These are phyloP conservation scores for Falcunculus frontatus DNA, from an alignment of 2,113 vertebrate species.

Conservation along the genomic window DNA sequence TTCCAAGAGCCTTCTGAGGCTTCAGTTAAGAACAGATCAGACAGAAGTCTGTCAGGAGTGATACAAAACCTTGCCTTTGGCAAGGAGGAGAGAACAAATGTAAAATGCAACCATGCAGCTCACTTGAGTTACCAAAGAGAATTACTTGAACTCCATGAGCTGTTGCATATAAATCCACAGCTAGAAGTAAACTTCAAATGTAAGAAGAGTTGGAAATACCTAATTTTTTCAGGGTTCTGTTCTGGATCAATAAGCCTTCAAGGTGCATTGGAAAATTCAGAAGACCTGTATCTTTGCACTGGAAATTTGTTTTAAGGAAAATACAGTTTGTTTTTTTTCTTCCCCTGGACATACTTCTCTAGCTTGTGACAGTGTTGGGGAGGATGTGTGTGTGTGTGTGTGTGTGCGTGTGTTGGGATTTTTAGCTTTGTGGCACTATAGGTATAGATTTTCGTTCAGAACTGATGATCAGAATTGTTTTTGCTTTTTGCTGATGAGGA, in stretches of 20 bases:
- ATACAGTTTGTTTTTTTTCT: not conserved
- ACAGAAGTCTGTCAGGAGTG: not conserved
- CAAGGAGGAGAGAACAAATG: not conserved
- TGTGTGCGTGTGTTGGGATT: not conserved
- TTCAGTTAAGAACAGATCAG: not conserved
- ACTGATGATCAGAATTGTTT: not conserved
- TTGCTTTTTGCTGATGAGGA: not conserved
- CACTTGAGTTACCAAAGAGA: not conserved
- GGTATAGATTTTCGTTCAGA: not conserved
- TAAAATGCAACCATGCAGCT: not conserved
- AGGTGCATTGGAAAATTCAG: not conserved
- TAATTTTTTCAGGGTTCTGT: not conserved
- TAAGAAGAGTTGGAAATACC: not conserved
- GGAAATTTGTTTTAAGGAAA: not conserved
- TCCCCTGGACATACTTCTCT: not conserved
- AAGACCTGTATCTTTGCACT: not conserved
- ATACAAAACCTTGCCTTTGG: not conserved
- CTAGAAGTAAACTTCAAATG: not conserved
- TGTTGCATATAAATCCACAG: not conserved
- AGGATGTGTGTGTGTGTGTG: rapidly evolving
- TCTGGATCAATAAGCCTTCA: not conserved
- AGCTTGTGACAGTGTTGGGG: not conserved
- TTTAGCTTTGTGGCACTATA: not conserved
- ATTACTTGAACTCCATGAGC: not conserved
- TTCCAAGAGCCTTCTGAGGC: not conserved